Base-by-base conservation (phyloP, 2,797 vertebrate genomes). In the Benthosema pterotum region DNA sequence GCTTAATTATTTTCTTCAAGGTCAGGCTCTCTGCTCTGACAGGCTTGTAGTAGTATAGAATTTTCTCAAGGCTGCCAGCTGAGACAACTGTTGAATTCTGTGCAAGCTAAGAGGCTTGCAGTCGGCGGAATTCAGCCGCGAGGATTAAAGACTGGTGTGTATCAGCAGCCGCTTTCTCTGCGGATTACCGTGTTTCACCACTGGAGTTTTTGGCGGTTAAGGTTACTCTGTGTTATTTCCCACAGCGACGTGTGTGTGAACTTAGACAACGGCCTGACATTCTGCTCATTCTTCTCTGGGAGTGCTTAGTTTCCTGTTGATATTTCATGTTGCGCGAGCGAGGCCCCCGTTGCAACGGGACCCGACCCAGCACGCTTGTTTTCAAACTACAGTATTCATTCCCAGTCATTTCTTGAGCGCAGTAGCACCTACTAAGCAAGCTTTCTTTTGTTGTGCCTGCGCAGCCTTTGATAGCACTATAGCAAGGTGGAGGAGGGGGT, bases 41-140 rank as follows among this genome's bases (percentile, higher is more conserved):
- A 56, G 15, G 15, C 48, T 25, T 71, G 67, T 54, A 46, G 67
- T 54, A 46, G 46, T 46, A 75, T 74, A 49, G 9, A n/a, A 66
- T 61, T 70, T 80, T 71, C 65, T 70, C 59, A 65, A 42, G 56
- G 52, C 69, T 42, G 32, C 49, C 16, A 38, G 11, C 32, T 53
- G 28, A 55, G 64, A 13, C 48, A 77, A 78, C 64, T 71, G 74
- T 71, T 46, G 69, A 72, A 72, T 87, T 87, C 64, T 80, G 46
- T 64, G 25, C 2, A 51, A 25, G 43, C 52, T 87, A 88, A 89
- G 83, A 87, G 77, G 86, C 85, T 90, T 89, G 80, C 16, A 19
- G 17, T 68, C n/a, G n/a, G n/a, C n/a, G 81, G 76, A 80, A 78
- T 84, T 72, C 42, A 71, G 55, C 57, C 55, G 49, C 12, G 1